Conservation (phyloP, 2,797 vertebrate genomes). For the Anguilla megastoma region DNA sequence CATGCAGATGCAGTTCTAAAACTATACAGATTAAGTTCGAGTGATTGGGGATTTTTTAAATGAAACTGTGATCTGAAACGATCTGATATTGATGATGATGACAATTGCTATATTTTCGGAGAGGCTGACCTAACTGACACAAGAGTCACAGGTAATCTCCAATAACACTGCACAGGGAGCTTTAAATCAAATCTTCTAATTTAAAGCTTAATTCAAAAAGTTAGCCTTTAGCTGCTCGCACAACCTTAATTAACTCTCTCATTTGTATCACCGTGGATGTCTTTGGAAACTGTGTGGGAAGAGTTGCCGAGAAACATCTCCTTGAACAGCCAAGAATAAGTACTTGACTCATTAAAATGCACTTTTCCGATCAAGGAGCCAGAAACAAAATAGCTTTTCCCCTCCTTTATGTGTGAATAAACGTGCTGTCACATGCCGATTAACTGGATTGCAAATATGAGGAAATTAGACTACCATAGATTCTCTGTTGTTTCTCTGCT, state of each 20-base stretch:
- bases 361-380: neutral
- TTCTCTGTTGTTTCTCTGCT: neutral
- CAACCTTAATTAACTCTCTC: neutral
- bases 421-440: neutral
- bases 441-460: neutral
- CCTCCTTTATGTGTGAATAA: neutral
- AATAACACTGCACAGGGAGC: no score
- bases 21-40: neutral
- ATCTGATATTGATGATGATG: neutral
- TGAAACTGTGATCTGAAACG: neutral
- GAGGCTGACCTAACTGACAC: neutral
- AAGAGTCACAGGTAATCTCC: neutral
- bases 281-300: neutral
- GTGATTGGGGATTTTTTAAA: neutral
- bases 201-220: neutral
- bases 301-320: constrained; percentile 3
- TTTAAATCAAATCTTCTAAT: neutral
- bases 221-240: neutral
- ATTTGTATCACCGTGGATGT: neutral
- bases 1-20: neutral
- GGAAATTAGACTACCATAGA: neutral
- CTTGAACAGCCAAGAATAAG: neutral
- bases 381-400: neutral
- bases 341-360: neutral
- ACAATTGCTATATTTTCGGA: neutral